Evolutionary conservation across 2,797 vertebrate species (phyloP).

Genomic region (Gastrophryne carolinensis): DNA sequence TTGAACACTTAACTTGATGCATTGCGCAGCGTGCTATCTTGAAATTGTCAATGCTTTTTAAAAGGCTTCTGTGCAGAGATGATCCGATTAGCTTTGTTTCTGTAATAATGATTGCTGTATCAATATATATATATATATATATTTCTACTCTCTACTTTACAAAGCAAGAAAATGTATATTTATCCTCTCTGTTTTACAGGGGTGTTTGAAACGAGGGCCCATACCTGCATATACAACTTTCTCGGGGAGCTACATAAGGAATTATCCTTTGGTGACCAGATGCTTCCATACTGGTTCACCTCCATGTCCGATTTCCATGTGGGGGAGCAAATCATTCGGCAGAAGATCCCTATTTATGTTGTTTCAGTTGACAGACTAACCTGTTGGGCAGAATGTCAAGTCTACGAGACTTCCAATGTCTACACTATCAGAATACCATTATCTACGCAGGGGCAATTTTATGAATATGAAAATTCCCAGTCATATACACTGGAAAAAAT

Average conservation of each 20-base stretch:
- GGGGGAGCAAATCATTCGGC: constrained; percentile 57
- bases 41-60: too few species aligned
- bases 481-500: constrained; percentile 70
- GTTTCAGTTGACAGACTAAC: constrained; percentile 58
- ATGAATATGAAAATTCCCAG: constrained; percentile 54
- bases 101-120: too few species aligned
- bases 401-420: constrained; percentile 52
- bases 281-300: constrained; percentile 68
- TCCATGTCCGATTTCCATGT: constrained; percentile 61
- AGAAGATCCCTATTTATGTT: constrained; percentile 61
- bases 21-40: too few species aligned
- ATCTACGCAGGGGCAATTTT: constrained; percentile 65
- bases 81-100: too few species aligned
- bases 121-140: too few species aligned
- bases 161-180: too few species aligned
- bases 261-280: constrained; percentile 54
- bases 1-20: too few species aligned
- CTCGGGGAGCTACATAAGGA: constrained; percentile 71
- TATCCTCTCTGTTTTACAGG: constrained; percentile 66
- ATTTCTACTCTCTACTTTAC: too few species aligned
- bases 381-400: constrained; percentile 63
- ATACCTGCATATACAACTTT: constrained; percentile 57
- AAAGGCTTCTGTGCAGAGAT: too few species aligned
- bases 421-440: constrained; percentile 65
- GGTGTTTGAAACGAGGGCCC: constrained; percentile 69